Evolutionary conservation across 2,888 invertebrate genomes (phyloP).

Genomic region (Neoscelio sp.): DNA sequence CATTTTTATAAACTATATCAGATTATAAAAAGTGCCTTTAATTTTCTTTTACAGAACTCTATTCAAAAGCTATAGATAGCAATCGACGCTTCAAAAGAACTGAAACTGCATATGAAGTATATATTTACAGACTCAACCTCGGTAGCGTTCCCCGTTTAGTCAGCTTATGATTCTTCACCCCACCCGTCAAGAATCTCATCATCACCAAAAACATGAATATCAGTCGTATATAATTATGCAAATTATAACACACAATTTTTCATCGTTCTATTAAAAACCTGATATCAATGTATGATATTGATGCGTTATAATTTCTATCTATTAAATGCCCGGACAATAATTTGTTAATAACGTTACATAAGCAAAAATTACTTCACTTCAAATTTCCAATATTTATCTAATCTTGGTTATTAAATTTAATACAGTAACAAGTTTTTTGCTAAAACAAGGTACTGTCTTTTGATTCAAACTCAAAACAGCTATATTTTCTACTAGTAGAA

Average conservation of each 20-base stretch:
- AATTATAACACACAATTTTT: constrained; percentile 27
- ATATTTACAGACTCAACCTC: background rate
- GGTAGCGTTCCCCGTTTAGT: constrained; percentile 5
- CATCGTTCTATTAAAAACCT: background rate
- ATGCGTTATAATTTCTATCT: constrained; percentile 4
- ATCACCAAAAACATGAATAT: background rate
- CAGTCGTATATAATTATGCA: constrained; percentile 1
- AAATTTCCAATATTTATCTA: too few relatives aligned
- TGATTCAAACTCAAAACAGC: too few relatives aligned
- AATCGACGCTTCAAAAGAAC: background rate
- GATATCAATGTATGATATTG: background rate
- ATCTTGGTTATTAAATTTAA: too few relatives aligned
- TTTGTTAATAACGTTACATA: background rate
- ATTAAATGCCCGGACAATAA: background rate
- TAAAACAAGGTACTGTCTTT: too few relatives aligned
- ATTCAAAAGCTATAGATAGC: background rate
- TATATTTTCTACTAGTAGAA: too few relatives aligned
- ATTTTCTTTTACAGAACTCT: too few relatives aligned
- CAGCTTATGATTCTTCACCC: background rate
- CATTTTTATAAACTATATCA: too few relatives aligned
- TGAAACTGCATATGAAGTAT: background rate
- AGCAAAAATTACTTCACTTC: background rate
- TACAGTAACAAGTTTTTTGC: too few relatives aligned
- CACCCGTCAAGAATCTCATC: background rate
- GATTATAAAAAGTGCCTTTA: too few relatives aligned